phyloP scores from a whole-genome alignment of 2,797 vertebrate genomes.

The Melanotaenia maccullochi region DNA sequence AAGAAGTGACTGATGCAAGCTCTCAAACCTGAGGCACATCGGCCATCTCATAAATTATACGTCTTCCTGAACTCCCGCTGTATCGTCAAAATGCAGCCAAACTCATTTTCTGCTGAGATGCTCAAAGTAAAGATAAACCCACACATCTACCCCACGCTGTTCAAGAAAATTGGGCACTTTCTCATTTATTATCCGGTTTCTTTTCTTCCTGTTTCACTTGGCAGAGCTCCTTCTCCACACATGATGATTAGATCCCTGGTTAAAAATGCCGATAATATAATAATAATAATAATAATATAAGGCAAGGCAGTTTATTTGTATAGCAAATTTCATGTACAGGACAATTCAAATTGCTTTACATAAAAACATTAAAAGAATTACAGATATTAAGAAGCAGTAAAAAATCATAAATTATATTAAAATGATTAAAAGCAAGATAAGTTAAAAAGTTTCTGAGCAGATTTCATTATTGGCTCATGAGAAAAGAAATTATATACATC shows the following conservation, averaged over 20 bases:
- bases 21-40: slow-evolving; percentile 18
- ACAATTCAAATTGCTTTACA: no score
- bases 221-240: slow-evolving; percentile 43
- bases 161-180: slow-evolving; percentile 66
- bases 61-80: slow-evolving; percentile 45
- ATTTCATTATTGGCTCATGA: no score
- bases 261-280: slow-evolving; percentile 75
- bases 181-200: slow-evolving; percentile 58
- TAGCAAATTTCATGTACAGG: no score
- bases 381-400: no score
- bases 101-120: slow-evolving; percentile 58
- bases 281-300: slow-evolving; percentile 56
- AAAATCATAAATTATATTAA: no score
- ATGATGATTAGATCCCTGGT: slow-evolving; percentile 65
- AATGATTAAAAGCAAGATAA: no score
- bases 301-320: no score
- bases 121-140: slow-evolving; percentile 52
- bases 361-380: no score
- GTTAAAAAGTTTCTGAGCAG: no score
- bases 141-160: slow-evolving; percentile 64
- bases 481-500: slow-evolving; percentile 54
- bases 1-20: slow-evolving; percentile 38
- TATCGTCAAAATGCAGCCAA: slow-evolving; percentile 33
- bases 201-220: slow-evolving; percentile 45
- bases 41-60: slow-evolving; percentile 32